These are phyloP conservation scores for Yponomeuta plumbellus DNA, from an alignment of 2,888 invertebrate species.

Conservation along the genomic window DNA sequence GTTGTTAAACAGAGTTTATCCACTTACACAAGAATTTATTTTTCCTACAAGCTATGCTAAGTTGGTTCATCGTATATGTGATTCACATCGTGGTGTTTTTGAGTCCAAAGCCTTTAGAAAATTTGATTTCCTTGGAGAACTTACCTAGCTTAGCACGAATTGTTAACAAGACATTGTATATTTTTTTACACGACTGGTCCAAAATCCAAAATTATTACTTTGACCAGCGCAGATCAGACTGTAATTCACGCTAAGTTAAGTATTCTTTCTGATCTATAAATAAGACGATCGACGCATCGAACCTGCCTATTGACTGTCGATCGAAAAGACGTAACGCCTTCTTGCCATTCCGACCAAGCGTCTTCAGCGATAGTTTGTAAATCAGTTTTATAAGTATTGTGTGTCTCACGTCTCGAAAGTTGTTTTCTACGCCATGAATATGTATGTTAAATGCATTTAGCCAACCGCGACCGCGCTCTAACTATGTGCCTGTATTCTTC, in stretches of 20 bases:
- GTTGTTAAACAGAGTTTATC: neutral
- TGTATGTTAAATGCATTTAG: conserved; percentile 35
- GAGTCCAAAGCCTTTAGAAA: too few relatives aligned
- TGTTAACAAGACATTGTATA: too few relatives aligned
- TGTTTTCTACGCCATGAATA: conserved; percentile 59
- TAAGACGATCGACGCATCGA: too few relatives aligned
- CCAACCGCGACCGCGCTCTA: conserved; percentile 1
- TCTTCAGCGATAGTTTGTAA: neutral
- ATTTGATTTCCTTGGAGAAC: too few relatives aligned
- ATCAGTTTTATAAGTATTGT: conserved; percentile 6
- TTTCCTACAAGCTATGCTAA: neutral
- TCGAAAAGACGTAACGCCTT: neutral
- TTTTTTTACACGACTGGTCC: too few relatives aligned
- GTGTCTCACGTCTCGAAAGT: conserved; percentile 43
- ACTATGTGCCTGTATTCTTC: neutral
- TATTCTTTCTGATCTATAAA: too few relatives aligned
- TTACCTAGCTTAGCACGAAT: too few relatives aligned
- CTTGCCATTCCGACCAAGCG: neutral
- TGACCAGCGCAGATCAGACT: too few relatives aligned
- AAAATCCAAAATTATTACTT: too few relatives aligned
- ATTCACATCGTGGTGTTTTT: neutral
- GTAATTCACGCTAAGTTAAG: too few relatives aligned
- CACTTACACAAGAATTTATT: neutral
- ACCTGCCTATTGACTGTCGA: neutral
- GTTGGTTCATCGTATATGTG: neutral